Percentiles rank a stretch among this genome's conserved stretches.
Conservation (phyloP, 2,113 vertebrate species). For the Tachysurus fulvidraco region DNA sequence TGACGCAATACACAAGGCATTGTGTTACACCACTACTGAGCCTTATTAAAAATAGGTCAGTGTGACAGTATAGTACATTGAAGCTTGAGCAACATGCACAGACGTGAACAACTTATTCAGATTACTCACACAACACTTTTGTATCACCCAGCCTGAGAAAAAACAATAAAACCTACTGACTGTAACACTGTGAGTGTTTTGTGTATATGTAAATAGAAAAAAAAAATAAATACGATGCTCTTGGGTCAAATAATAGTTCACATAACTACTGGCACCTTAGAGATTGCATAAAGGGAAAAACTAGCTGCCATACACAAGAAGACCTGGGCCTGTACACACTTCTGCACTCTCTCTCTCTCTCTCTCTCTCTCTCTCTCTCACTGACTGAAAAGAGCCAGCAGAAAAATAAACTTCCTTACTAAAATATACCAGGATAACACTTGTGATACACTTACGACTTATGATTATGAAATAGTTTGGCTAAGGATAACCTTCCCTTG, state of each 20-base stretch:
- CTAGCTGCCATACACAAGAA: constrained; percentile 31
- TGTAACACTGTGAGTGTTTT: constrained; percentile 18
- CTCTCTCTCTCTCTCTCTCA: neutral
- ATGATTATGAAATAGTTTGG: constrained; percentile 42
- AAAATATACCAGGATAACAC: constrained; percentile 52
- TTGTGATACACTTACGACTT: neutral
- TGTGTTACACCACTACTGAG: neutral
- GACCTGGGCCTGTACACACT: neutral
- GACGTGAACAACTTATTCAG: constrained; percentile 55
- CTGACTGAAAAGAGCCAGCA: constrained; percentile 5
- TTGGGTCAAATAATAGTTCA: constrained; percentile 26
- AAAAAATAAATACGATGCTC: constrained; percentile 30
- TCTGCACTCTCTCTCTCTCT: neutral
- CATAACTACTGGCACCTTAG: constrained; percentile 39
- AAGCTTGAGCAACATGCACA: constrained; percentile 40
- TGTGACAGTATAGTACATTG: neutral
- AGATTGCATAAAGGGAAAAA: constrained; percentile 18
- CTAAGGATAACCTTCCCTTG: constrained; percentile 45
- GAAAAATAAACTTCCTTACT: constrained; percentile 32
- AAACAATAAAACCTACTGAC: constrained; percentile 37
- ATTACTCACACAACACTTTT: constrained; percentile 43
- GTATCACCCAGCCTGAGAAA: constrained; percentile 30
- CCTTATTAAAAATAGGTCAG: constrained; percentile 11
- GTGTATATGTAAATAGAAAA: constrained; percentile 24
- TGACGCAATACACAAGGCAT: neutral